Percentiles rank a stretch among this genome's conserved stretches.
Conservation (phyloP, 1,140 invertebrate genomes). For the Belonocnema kinseyi region DNA sequence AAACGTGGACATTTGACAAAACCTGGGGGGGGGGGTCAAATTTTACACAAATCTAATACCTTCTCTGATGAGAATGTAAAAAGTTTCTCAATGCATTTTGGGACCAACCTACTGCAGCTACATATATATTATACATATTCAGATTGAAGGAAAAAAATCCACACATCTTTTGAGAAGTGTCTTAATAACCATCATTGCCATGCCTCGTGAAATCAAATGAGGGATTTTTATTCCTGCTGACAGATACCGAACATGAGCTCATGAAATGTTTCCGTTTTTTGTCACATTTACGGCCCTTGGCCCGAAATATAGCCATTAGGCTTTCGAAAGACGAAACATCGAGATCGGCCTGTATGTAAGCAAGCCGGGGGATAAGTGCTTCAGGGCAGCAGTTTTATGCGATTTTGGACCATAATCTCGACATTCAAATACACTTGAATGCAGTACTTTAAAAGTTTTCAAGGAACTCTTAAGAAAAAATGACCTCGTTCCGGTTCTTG, state of each 20-base stretch:
- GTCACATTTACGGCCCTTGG: constrained; percentile 56
- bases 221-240: constrained; percentile 53
- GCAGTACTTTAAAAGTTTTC: background rate
- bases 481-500: background rate
- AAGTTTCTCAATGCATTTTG: too few relatives aligned
- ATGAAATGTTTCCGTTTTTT: constrained; percentile 60
- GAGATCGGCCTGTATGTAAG: constrained; percentile 56
- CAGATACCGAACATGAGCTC: constrained; percentile 57
- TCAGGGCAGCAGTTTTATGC: constrained; percentile 46
- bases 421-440: constrained; percentile 37
- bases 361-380: constrained; percentile 48
- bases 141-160: too few relatives aligned
- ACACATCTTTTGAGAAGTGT: constrained; percentile 16
- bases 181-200: constrained; percentile 40
- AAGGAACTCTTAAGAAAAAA: background rate
- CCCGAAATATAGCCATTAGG: constrained; percentile 55
- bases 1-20: too few relatives aligned
- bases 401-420: constrained; percentile 46
- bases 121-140: too few relatives aligned
- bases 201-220: constrained; percentile 48
- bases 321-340: constrained; percentile 54
- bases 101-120: too few relatives aligned
- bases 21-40: too few relatives aligned
- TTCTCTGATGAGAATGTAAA: too few relatives aligned
- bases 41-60: too few relatives aligned